Evolutionary conservation across 2,113 vertebrate genomes (phyloP).

Genomic region (Notarius quadriscutis): DNA sequence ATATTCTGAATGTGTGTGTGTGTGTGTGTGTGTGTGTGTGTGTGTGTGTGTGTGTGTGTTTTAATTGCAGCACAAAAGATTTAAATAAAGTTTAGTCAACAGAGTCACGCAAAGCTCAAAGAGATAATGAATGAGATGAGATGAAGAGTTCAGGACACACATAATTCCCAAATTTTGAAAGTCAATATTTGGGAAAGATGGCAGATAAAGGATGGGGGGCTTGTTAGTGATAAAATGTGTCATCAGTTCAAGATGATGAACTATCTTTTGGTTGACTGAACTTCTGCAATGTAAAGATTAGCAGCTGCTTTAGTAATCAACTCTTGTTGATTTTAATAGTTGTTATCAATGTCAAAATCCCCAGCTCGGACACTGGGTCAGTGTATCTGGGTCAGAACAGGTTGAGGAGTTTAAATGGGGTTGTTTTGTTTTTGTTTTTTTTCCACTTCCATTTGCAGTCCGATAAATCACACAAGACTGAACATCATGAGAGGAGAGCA

Average conservation of each 20-base stretch:
- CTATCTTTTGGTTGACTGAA: not conserved
- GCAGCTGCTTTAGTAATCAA: constrained; percentile 6
- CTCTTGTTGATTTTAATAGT: not conserved
- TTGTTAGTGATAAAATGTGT: constrained; percentile 33
- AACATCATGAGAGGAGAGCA: constrained; percentile 49
- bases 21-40: too few species aligned
- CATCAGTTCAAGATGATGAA: not conserved
- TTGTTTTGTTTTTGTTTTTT: not conserved
- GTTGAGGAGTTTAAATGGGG: not conserved
- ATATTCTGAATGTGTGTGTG: not conserved
- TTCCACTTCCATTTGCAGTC: not conserved
- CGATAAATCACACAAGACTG: constrained; percentile 35
- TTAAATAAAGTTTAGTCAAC: constrained; percentile 2
- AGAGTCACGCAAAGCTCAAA: not conserved
- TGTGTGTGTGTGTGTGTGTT: not conserved
- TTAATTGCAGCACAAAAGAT: constrained; percentile 5
- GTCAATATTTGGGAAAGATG: constrained; percentile 39
- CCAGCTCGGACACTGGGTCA: not conserved
- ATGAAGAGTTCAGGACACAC: not conserved
- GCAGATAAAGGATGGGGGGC: constrained; percentile 23
- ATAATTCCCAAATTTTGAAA: constrained; percentile 50
- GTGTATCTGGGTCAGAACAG: not conserved
- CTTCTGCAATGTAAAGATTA: not conserved
- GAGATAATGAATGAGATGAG: not conserved
- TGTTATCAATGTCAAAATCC: not conserved